These are phyloP conservation scores for Phyllostomus discolor DNA, from an alignment of 2,113 vertebrate species.

Conservation along the genomic window DNA sequence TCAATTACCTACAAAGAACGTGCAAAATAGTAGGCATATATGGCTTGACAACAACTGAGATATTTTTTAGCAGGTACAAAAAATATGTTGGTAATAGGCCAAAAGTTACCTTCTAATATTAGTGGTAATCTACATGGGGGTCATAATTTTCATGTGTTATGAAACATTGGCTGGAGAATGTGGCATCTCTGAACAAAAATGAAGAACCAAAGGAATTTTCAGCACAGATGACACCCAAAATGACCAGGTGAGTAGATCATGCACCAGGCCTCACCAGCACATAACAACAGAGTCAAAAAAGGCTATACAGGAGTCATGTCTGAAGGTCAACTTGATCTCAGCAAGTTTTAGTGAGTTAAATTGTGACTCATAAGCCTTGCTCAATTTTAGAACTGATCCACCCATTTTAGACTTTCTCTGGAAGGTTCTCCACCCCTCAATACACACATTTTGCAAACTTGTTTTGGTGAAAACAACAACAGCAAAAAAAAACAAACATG, in stretches of 20 bases:
- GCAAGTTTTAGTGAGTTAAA: not conserved
- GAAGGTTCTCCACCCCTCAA: not conserved
- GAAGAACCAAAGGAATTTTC: slow-evolving; percentile 17
- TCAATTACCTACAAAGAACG: slow-evolving; percentile 18
- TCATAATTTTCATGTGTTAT: not conserved
- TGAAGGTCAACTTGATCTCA: not conserved
- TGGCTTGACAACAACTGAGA: not conserved
- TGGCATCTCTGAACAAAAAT: not conserved
- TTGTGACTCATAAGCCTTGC: not conserved
- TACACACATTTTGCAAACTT: not conserved
- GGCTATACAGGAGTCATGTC: not conserved
- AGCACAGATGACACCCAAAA: not conserved
- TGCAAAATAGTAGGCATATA: not conserved
- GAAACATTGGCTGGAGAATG: not conserved
- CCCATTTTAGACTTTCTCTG: not conserved
- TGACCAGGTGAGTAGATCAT: not conserved
- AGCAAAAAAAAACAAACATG: not conserved
- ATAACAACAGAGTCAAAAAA: not conserved
- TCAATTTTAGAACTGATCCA: not conserved
- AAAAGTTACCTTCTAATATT: not conserved
- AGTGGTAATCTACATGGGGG: not conserved
- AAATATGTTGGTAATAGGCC: not conserved
- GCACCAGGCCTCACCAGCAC: not conserved
- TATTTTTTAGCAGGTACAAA: slow-evolving; percentile 18
- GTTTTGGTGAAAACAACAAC: not conserved